Percentiles rank a stretch among this genome's conserved stretches.
Evolutionary conservation across 2,113 vertebrate species (phyloP).

Genomic region (Pheucticus melanocephalus): DNA sequence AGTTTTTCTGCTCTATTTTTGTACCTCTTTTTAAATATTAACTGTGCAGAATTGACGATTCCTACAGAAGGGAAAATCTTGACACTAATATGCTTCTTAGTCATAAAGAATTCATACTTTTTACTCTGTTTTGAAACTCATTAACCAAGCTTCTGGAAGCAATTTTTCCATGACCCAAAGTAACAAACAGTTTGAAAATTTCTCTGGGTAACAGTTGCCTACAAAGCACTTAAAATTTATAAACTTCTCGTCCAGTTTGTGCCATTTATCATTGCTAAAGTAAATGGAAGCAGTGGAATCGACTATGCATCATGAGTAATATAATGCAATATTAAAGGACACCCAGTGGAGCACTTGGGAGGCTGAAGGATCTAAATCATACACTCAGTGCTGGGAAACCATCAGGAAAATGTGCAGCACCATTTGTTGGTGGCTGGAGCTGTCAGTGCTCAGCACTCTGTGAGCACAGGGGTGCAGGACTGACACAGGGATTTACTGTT

Average conservation of each 20-base stretch:
- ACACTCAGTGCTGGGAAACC: constrained; percentile 21
- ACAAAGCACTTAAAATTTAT: constrained; percentile 52
- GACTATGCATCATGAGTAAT: constrained; percentile 55
- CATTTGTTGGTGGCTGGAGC: constrained; percentile 13
- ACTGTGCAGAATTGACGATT: background rate
- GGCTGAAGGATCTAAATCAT: constrained; percentile 52
- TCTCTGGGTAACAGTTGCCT: constrained; percentile 44
- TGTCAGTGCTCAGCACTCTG: background rate
- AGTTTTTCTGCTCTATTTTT: background rate
- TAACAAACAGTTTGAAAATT: constrained; percentile 23
- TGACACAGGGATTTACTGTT: background rate
- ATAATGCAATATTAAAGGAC: constrained; percentile 61
- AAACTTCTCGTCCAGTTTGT: constrained; percentile 15
- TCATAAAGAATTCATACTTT: constrained; percentile 40
- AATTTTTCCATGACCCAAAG: constrained; percentile 9
- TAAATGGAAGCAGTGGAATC: constrained; percentile 59
- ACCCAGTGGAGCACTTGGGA: constrained; percentile 58
- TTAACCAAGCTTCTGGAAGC: constrained; percentile 18
- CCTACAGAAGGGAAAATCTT: background rate
- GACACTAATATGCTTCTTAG: background rate
- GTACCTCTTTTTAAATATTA: constrained; percentile 25
- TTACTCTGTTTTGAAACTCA: constrained; percentile 19
- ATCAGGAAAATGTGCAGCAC: constrained; percentile 23
- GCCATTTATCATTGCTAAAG: constrained; percentile 63
- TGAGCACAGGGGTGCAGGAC: background rate